Percentiles rank a stretch among this genome's conserved stretches.
phyloP scores from a whole-genome alignment of 2,113 vertebrate genomes.

The Zosterops pallidus region DNA sequence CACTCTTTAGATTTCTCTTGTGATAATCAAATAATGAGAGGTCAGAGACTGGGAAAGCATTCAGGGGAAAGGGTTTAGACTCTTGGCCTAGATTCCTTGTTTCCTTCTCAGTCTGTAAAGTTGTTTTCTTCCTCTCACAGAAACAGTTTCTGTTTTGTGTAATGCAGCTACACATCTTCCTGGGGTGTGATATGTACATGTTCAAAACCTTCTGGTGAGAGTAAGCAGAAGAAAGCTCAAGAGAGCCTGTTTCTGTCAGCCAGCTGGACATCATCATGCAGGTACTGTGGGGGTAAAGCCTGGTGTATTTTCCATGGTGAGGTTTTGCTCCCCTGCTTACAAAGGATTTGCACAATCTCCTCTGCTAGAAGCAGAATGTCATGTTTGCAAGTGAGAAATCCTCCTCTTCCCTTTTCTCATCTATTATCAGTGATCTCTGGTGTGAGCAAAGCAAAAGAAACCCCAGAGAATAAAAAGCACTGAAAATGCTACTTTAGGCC shows the following conservation, averaged over 20 bases:
- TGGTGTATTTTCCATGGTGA: background rate
- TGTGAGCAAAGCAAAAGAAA: constrained; percentile 17
- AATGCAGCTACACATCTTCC: background rate
- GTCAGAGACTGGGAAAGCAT: background rate
- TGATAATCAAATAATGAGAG: background rate
- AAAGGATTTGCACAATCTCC: background rate
- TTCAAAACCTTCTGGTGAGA: background rate
- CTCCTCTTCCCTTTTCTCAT: background rate
- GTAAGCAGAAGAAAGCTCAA: background rate
- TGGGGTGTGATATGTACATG: background rate
- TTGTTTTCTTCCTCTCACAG: background rate
- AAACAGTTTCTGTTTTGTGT: background rate
- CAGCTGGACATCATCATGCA: background rate
- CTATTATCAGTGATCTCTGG: background rate
- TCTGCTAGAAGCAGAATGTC: background rate
- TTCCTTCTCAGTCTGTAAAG: background rate
- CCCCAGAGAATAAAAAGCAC: background rate
- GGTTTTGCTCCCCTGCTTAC: background rate
- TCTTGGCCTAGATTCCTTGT: background rate
- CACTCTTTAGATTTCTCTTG: background rate
- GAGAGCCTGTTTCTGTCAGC: background rate
- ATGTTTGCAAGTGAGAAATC: background rate
- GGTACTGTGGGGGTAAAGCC: background rate
- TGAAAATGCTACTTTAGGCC: background rate
- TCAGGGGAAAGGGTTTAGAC: background rate